phyloP scores from a whole-genome alignment of 1,140 invertebrate species.

The Bombus confusus region DNA sequence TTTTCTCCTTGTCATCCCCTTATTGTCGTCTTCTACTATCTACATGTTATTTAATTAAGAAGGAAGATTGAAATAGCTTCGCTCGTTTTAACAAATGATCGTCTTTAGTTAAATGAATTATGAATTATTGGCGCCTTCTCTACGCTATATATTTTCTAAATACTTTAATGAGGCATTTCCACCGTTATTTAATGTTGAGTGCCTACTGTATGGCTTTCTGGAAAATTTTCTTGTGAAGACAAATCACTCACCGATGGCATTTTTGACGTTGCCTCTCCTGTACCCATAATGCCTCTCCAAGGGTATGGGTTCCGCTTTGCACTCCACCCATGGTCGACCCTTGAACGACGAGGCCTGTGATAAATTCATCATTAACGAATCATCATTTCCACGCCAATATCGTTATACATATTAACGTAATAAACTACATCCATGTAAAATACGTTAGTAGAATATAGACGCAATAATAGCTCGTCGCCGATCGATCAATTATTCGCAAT shows the following conservation, averaged over 20 bases:
- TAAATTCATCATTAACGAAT: not conserved
- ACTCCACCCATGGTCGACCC: conserved; percentile 77
- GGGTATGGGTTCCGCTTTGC: conserved; percentile 79
- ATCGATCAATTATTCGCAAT: not conserved
- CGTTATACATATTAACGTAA: no score
- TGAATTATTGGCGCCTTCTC: not conserved
- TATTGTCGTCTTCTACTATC: not conserved
- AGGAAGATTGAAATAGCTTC: not conserved
- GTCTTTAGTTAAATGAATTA: not conserved
- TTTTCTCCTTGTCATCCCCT: not conserved
- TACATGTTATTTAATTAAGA: not conserved
- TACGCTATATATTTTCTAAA: not conserved
- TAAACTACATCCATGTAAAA: not conserved
- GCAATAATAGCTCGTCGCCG: no score
- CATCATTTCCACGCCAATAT: not conserved
- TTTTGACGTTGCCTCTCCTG: conserved; percentile 80
- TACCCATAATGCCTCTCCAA: conserved; percentile 80
- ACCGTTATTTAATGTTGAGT: not conserved
- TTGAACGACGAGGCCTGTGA: conserved; percentile 50
- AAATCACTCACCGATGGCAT: conserved; percentile 74
- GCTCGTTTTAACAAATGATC: not conserved
- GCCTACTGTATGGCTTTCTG: not conserved
- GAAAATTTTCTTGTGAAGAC: not conserved
- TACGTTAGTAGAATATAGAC: not conserved
- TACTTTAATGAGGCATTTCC: not conserved